phyloP scores from a whole-genome alignment of 2,797 vertebrate genomes.

The Furcifer pardalis region DNA sequence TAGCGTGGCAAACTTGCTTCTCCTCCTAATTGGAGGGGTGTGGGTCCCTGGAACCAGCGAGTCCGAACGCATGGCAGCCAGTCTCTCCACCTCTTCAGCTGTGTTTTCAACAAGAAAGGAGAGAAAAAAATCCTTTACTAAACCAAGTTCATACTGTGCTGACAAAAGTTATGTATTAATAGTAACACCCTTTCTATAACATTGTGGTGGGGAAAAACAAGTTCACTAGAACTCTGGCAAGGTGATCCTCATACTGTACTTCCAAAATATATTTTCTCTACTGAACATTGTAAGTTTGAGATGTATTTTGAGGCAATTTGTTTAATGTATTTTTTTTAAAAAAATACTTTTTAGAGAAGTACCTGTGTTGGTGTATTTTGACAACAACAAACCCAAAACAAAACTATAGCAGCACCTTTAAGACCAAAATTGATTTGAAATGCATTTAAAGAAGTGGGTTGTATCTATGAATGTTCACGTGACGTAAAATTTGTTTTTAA shows the following conservation, averaged over 20 bases:
- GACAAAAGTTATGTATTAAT: conserved; percentile 14
- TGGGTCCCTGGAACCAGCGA: conserved; percentile 91
- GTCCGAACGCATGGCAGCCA: conserved; percentile 95
- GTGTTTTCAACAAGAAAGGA: conserved; percentile 60
- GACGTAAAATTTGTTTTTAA: no score
- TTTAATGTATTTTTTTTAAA: background rate
- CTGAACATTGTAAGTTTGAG: background rate
- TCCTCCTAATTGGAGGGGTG: conserved; percentile 91
- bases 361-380: no score
- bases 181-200: background rate
- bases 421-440: no score
- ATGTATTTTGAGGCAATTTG: background rate
- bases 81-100: conserved; percentile 97
- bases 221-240: background rate
- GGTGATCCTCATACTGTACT: background rate
- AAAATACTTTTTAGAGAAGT: background rate
- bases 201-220: background rate
- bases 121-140: background rate
- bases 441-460: no score
- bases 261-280: background rate
- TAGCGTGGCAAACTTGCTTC: conserved; percentile 94
- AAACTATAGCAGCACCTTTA: no score
- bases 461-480: no score
- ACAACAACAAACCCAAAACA: background rate
- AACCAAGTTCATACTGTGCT: background rate